Evolutionary conservation across 2,797 vertebrate genomes (phyloP), one percentile per base, ranked within the genome.

Genomic region (Pseudomugil tenellus): DNA sequence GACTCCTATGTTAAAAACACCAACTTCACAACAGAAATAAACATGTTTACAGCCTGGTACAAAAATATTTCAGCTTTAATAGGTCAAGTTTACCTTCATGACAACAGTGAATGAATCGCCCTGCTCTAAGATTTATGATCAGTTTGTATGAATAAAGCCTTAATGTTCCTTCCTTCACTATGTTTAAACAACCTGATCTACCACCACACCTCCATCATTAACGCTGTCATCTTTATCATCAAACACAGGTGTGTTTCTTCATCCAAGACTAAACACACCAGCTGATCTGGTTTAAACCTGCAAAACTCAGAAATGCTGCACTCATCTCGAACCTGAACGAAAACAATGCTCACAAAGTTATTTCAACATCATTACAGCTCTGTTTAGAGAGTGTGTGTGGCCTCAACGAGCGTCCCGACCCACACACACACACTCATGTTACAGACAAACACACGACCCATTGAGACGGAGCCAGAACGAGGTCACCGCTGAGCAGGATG

Each of bases 401-500:
- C 26, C 68, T 66, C 21, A 49, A 26, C 57, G 67, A 60, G 39
- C 12, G 21, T 53, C 39, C 21, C 57, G 39, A n/a, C 13, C 41
- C 5, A 21, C 66, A 41, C 43, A 49, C 63, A 56, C 60, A 41
- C 74, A 49, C 64, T 58, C 58, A 34, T 65, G 65, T 58, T 59
- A 60, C 81, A 63, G 63, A 21, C 61, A 87, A 87, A 86, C 86
- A 87, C 80, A 83, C 0, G 69, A 43, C 52, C 53, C 81, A 80
- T 87, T 84, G 67, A 89, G 63, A 41, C 57, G 10, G 74, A 59
- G 58, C 69, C 70, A 58, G 79, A 66, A 61, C 21, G 31, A 77
- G 82, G 66, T 77, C 84, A 76, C 58, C 54, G 21, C 64, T 1
- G 72, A 89, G 89, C 86, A 82, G 91, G 91, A 90, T 89, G 86